These are phyloP conservation scores for Eristalis tenax DNA, from an alignment of 2,888 invertebrate species.

Conservation along the genomic window DNA sequence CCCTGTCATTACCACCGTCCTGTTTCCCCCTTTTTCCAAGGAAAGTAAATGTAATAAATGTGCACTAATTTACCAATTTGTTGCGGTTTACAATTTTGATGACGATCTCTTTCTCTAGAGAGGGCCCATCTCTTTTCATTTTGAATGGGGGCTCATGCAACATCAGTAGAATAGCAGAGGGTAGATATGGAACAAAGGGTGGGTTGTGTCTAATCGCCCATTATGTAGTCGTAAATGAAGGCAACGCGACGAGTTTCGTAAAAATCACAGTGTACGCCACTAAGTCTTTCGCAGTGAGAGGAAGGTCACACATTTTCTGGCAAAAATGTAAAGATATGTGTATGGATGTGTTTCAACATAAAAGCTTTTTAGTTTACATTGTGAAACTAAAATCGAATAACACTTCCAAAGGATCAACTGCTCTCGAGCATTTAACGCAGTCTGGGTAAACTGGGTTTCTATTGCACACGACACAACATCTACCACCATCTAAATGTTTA, in stretches of 20 bases:
- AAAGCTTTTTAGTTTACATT: background rate
- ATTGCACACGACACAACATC: no score
- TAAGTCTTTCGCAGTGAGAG: background rate
- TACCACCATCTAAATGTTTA: no score
- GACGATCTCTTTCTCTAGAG: slow-evolving; percentile 70
- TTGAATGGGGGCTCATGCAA: slow-evolving; percentile 49
- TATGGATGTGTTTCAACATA: background rate
- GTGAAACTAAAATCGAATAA: no score
- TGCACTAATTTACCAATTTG: slow-evolving; percentile 78
- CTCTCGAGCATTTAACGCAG: no score
- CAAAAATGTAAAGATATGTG: slow-evolving; percentile 12
- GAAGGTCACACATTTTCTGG: slow-evolving; percentile 14
- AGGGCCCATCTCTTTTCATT: slow-evolving; percentile 50
- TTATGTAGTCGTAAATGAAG: slow-evolving; percentile 64
- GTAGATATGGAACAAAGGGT: slow-evolving; percentile 49
- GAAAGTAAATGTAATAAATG: slow-evolving; percentile 75
- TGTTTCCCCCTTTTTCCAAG: slow-evolving; percentile 25
- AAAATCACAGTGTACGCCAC: slow-evolving; percentile 47
- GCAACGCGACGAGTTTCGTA: slow-evolving; percentile 33
- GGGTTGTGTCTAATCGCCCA: slow-evolving; percentile 58
- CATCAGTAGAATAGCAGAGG: slow-evolving; percentile 31
- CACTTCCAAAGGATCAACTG: no score
- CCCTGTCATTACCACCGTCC: slow-evolving; percentile 1
- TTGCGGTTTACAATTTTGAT: slow-evolving; percentile 78
- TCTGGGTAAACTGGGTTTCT: no score